These are phyloP conservation scores for Ophion slaviceki DNA, from an alignment of 2,888 invertebrate genomes.

Conservation along the genomic window DNA sequence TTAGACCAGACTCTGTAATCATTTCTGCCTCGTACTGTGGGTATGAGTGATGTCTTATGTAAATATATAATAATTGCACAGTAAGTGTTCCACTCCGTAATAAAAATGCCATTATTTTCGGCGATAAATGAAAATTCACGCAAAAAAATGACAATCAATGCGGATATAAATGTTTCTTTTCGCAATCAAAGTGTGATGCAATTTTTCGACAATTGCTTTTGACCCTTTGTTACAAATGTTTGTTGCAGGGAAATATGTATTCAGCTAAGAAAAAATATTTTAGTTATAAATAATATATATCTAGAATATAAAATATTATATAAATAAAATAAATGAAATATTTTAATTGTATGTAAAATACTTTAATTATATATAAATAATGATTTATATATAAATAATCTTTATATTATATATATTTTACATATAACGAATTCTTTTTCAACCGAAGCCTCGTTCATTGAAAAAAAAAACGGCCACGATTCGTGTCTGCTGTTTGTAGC, in stretches of 20 bases:
- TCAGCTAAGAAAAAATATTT: no score
- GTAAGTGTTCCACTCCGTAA: conserved; percentile 16
- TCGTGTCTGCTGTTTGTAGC: neutral
- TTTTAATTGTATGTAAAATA: no score
- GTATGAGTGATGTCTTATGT: conserved; percentile 36
- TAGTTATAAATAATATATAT: no score
- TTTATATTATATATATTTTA: no score
- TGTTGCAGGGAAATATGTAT: no score
- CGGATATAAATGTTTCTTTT: neutral
- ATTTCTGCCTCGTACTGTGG: neutral
- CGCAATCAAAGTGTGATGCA: neutral
- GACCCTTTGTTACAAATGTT: no score
- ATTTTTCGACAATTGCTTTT: no score
- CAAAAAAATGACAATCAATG: neutral
- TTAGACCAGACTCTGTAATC: conserved; percentile 13
- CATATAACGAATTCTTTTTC: neutral
- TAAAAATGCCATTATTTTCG: conserved; percentile 1
- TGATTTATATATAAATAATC: no score
- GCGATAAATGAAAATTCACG: neutral
- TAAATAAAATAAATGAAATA: no score
- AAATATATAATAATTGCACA: conserved; percentile 39
- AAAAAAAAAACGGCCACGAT: neutral
- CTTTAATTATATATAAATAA: no score
- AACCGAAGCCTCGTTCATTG: neutral
- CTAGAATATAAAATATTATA: no score